These are phyloP conservation scores for Aptenodytes patagonicus DNA, from an alignment of 2,113 vertebrate genomes.

Conservation along the genomic window DNA sequence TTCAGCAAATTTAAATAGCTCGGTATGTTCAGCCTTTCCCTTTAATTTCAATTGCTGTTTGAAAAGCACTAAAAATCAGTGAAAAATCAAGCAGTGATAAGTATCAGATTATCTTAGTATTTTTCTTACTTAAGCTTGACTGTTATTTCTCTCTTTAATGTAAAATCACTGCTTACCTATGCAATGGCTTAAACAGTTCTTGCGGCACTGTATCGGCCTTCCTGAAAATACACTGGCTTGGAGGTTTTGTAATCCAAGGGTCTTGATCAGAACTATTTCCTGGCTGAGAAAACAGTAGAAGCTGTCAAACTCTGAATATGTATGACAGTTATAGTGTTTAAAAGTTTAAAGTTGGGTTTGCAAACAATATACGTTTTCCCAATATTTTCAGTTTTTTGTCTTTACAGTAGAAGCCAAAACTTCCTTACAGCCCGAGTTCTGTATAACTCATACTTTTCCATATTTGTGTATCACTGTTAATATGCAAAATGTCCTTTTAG, in stretches of 20 bases:
- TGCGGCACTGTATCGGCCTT: constrained; percentile 38
- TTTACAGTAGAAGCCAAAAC: not conserved
- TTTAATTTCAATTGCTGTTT: not conserved
- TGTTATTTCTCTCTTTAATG: not conserved
- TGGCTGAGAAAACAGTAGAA: constrained; percentile 69
- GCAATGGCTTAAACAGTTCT: constrained; percentile 51
- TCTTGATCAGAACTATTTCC: constrained; percentile 28
- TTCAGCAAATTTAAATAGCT: not conserved
- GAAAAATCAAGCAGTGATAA: not conserved
- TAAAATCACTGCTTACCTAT: constrained; percentile 42
- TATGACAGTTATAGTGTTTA: not conserved
- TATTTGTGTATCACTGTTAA: not conserved
- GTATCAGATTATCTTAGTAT: not conserved
- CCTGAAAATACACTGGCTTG: constrained; percentile 2
- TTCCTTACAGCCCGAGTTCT: not conserved
- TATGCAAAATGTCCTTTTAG: not conserved
- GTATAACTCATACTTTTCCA: not conserved
- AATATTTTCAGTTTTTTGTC: not conserved
- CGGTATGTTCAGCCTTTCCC: not conserved
- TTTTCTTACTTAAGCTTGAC: not conserved
- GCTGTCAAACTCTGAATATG: constrained; percentile 7
- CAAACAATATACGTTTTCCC: not conserved
- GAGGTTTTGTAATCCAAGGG: constrained; percentile 50
- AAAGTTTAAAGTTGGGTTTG: not conserved
- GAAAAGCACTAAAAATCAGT: not conserved